phyloP scores from a whole-genome alignment of 2,797 vertebrate genomes.

The Platalea minor region DNA sequence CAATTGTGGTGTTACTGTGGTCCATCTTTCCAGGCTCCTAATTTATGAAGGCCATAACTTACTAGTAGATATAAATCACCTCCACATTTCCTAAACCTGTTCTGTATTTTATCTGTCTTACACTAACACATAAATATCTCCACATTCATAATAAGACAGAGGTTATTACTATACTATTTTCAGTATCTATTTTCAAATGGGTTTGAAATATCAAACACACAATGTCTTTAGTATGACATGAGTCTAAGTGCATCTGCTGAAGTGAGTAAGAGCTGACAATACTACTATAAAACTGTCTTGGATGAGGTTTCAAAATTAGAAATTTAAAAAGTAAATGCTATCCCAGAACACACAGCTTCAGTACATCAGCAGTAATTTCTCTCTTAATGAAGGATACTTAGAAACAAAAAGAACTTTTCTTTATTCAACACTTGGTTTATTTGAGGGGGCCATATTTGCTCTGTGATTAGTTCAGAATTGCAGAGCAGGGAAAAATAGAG shows the following conservation, averaged over 20 bases:
- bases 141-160: background rate
- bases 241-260: background rate
- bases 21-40: background rate
- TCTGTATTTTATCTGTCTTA: background rate
- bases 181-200: background rate
- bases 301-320: background rate
- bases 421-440: background rate
- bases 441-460: background rate
- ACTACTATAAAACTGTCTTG: background rate
- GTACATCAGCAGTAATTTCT: background rate
- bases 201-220: background rate
- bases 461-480: background rate
- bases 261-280: background rate
- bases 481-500: background rate
- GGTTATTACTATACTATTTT: background rate
- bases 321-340: background rate
- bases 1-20: background rate
- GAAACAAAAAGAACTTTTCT: background rate
- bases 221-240: background rate
- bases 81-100: background rate
- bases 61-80: background rate
- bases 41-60: background rate
- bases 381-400: background rate
- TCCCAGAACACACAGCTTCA: background rate
- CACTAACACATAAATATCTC: background rate